Conservation (phyloP, 2,113 vertebrate genomes). For the Oreocharis arfaki region DNA sequence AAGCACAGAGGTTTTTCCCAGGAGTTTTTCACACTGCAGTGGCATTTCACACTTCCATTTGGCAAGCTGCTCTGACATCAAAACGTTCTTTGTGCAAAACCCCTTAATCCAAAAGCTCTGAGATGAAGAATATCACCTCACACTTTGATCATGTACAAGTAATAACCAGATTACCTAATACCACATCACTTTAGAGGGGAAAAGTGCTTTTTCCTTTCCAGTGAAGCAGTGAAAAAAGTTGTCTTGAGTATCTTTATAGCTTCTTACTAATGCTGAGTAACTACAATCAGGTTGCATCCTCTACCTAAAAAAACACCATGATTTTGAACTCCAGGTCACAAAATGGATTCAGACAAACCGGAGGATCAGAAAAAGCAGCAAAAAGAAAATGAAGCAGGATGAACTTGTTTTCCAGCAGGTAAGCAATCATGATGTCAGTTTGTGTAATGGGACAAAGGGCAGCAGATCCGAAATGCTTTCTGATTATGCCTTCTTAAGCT, state of each 20-base stretch:
- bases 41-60: not conserved
- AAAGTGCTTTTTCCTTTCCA: not conserved
- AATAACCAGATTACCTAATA: not conserved
- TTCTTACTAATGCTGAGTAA: conserved; percentile 34
- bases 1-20: not conserved
- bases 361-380: conserved; percentile 78
- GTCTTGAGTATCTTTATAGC: conserved; percentile 46
- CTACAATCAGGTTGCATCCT: conserved; percentile 12
- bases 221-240: conserved; percentile 55
- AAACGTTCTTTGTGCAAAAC: not conserved
- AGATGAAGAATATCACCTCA: not conserved
- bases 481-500: not conserved
- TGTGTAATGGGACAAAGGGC: not conserved
- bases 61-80: not conserved
- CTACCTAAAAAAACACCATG: conserved; percentile 39
- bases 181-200: not conserved
- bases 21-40: not conserved
- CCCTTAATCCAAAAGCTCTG: not conserved
- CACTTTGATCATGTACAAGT: not conserved
- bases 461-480: not conserved
- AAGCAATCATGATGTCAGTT: not conserved
- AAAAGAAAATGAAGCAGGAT: conserved; percentile 77
- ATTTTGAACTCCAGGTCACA: conserved; percentile 81
- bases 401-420: conserved; percentile 87
- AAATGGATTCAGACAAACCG: conserved; percentile 88